phyloP scores from a whole-genome alignment of 2,888 invertebrate genomes.

The Acronicta aceris region DNA sequence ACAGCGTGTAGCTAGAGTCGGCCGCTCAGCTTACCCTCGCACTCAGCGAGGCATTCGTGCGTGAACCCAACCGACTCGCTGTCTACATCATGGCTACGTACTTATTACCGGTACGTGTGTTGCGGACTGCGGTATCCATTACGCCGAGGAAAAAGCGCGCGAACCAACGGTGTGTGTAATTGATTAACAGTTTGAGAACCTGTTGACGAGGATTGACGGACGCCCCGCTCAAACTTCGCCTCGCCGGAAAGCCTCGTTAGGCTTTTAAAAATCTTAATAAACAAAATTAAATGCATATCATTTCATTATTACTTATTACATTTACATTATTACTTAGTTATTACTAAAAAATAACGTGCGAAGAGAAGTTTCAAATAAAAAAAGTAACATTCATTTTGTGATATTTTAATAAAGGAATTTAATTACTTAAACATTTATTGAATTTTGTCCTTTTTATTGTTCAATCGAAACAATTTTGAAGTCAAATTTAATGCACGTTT shows the following conservation, averaged over 20 bases:
- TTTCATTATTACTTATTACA: too few species aligned
- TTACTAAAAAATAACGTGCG: slow-evolving; percentile 40
- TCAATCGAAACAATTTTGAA: slow-evolving; percentile 60
- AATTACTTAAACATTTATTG: slow-evolving; percentile 71
- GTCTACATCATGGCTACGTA: slow-evolving; percentile 61
- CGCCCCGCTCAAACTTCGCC: slow-evolving; percentile 52
- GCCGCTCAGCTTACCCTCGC: slow-evolving; percentile 68
- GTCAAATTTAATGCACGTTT: slow-evolving; percentile 57
- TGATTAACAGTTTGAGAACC: slow-evolving; percentile 85
- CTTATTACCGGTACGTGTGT: slow-evolving; percentile 76
- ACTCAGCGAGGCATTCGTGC: slow-evolving; percentile 82
- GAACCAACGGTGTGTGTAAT: slow-evolving; percentile 84
- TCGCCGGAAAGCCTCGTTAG: slow-evolving; percentile 55
- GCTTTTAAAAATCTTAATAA: slow-evolving; percentile 75
- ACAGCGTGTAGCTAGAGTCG: slow-evolving; percentile 56
- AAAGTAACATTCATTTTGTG: slow-evolving; percentile 37
- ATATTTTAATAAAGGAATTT: slow-evolving; percentile 62
- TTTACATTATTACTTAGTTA: slow-evolving; percentile 51
- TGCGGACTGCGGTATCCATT: slow-evolving; percentile 79
- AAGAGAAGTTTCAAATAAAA: slow-evolving; percentile 56
- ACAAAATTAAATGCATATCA: slow-evolving; percentile 59
- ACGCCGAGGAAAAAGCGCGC: slow-evolving; percentile 82
- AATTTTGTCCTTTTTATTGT: slow-evolving; percentile 62
- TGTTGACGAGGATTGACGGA: slow-evolving; percentile 67
- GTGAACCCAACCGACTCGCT: slow-evolving; percentile 72